Evolutionary conservation across 2,113 vertebrate genomes (phyloP), one percentile per base, ranked within the genome.

Genomic region (Forbesichthys papilliferus): DNA sequence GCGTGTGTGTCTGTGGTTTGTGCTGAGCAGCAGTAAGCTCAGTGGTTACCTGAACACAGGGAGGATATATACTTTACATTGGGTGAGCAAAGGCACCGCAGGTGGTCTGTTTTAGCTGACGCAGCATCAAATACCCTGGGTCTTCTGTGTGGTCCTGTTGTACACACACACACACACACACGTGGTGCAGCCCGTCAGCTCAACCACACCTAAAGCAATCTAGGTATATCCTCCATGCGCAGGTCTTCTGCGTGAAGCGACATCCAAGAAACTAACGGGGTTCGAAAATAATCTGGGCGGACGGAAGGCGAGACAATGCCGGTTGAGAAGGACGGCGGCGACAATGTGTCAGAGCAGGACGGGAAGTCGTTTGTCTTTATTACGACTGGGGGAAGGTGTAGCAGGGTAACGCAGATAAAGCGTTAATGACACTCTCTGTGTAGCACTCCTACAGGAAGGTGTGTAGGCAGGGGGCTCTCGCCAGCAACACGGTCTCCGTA

Each of bases 291-390:
- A 8, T 33, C 11, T 16, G 20, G 5, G 47, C 10, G 7, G 12
- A 79, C 55, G 64, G 66, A 56, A 69, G 47, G 73, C 78, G 73
- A 73, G 64, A 81, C 68, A 68, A 83, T 74, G 42, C 73, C 66
- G 81, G 80, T 79, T 81, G 68, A 77, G 73, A 51, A 71, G 76
- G 77, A 73, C 63, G 82, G 78, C 80, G 75, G 70, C 69, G 20
- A 73, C 63, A 51, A 69, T 84, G 62, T 61, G 65, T 80, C 73
- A 78, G 61, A 47, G 3, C 62, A 59, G 57, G 36, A 58, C 59
- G 1, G 78, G 57, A 56, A 59, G 48, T 57, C 74, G 71, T 87
- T 80, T 33, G 71, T 86, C 81, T 86, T 86, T 75, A 75, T 72
- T 73, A 82, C 63, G 66, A 67, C 3, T 16, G 20, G 27, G 36